A percentile compares a stretch with the other conserved stretches of the same genome.
Evolutionary conservation across 1,140 invertebrate species (phyloP).

Genomic region (Saccostrea glomerata): DNA sequence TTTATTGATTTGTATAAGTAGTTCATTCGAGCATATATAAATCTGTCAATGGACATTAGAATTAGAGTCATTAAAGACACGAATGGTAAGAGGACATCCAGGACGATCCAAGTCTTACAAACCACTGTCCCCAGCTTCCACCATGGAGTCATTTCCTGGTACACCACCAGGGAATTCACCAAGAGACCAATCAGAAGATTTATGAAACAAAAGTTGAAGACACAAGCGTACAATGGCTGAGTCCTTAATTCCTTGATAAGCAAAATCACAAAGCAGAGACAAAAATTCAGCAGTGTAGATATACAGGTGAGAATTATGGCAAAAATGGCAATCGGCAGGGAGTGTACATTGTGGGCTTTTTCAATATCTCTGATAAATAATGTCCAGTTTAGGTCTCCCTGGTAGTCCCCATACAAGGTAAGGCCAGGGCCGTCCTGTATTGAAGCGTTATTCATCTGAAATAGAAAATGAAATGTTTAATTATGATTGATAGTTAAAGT

Average conservation of each 20-base stretch:
- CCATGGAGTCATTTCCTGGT: not conserved
- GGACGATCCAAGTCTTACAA: conserved; percentile 1
- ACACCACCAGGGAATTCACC: not conserved
- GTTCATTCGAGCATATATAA: not conserved
- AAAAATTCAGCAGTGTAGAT: not conserved
- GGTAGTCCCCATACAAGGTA: not conserved
- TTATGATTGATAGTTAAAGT: too few species aligned
- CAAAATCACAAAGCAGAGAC: not conserved
- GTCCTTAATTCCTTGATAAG: not conserved
- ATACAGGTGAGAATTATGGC: not conserved
- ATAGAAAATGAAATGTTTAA: not conserved
- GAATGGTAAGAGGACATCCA: conserved; percentile 28
- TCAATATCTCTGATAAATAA: not conserved
- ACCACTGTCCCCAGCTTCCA: not conserved
- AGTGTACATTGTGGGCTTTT: conserved; percentile 2
- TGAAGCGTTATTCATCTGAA: not conserved
- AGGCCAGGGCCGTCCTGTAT: not conserved
- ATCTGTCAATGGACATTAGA: not conserved
- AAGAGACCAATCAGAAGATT: not conserved
- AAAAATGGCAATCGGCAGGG: not conserved
- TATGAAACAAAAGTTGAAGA: conserved; percentile 16
- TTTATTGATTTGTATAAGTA: not conserved
- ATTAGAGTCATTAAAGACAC: not conserved
- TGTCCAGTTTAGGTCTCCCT: not conserved
- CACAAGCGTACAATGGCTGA: conserved; percentile 1